Evolutionary conservation across 2,797 vertebrate species (phyloP).

Genomic region (Arrhamphus sclerolepis): DNA sequence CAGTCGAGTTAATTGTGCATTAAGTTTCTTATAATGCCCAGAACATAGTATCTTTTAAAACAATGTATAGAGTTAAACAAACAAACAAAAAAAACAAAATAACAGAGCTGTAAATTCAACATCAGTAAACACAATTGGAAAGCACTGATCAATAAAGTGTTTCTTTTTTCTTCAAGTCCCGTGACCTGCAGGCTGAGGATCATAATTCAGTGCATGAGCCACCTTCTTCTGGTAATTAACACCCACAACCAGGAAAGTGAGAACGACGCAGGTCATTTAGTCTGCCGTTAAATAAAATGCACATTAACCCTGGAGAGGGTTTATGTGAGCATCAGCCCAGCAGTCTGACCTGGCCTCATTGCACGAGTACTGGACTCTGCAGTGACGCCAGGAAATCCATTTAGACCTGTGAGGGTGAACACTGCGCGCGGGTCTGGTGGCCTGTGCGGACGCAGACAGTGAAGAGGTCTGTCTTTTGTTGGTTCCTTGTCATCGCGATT

Average conservation of each 20-base stretch:
- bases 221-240: slow-evolving; percentile 37
- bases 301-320: slow-evolving; percentile 18
- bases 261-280: slow-evolving; percentile 13
- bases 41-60: no score
- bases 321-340: slow-evolving; percentile 5
- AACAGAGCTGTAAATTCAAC: not conserved
- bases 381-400: slow-evolving; percentile 48
- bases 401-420: slow-evolving; percentile 33
- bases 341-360: slow-evolving; percentile 22
- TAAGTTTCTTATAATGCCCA: no score
- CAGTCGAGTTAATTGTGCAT: no score
- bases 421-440: slow-evolving; percentile 16
- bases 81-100: not conserved
- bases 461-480: slow-evolving; percentile 61
- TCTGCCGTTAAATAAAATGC: slow-evolving; percentile 33
- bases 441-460: slow-evolving; percentile 26
- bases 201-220: slow-evolving; percentile 39
- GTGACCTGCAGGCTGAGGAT: slow-evolving; percentile 20
- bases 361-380: slow-evolving; percentile 24
- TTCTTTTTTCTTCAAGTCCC: not conserved
- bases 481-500: slow-evolving; percentile 64
- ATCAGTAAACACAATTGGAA: not conserved
- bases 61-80: no score
- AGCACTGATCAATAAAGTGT: not conserved
- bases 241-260: slow-evolving; percentile 31